phyloP scores from a whole-genome alignment of 2,888 invertebrate genomes.

The Eurois occulta region DNA sequence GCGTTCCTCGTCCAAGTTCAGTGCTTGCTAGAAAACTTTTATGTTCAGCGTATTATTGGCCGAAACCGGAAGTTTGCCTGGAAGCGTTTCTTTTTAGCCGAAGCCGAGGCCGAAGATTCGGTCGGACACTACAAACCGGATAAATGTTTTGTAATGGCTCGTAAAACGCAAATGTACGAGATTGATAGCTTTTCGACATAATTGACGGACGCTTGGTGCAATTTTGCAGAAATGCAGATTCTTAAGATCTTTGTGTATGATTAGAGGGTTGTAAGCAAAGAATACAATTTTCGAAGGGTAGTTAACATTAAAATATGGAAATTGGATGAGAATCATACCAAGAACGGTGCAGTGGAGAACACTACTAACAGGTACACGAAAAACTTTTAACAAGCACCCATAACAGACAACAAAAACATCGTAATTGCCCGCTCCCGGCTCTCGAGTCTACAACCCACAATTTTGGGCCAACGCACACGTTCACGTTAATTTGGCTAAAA shows the following conservation, averaged over 20 bases:
- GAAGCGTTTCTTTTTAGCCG: background rate
- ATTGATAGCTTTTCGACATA: slow-evolving; percentile 34
- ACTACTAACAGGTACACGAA: slow-evolving; percentile 50
- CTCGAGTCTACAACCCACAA: slow-evolving; percentile 40
- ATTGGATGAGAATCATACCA: slow-evolving; percentile 44
- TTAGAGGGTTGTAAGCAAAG: slow-evolving; percentile 25
- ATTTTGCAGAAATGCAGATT: background rate
- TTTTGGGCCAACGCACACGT: slow-evolving; percentile 56
- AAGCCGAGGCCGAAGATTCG: background rate
- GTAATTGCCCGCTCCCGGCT: slow-evolving; percentile 74
- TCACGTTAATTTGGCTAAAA: slow-evolving; percentile 51
- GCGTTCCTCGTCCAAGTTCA: background rate
- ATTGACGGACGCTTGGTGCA: slow-evolving; percentile 11
- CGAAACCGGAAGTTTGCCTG: too few species aligned
- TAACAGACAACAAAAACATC: slow-evolving; percentile 68
- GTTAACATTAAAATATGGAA: slow-evolving; percentile 62
- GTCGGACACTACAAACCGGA: slow-evolving; percentile 28
- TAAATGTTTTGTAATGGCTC: slow-evolving; percentile 46
- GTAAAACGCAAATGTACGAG: slow-evolving; percentile 39
- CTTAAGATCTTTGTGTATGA: slow-evolving; percentile 9
- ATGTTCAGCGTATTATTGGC: background rate
- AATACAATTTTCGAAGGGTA: slow-evolving; percentile 32
- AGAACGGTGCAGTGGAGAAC: slow-evolving; percentile 32
- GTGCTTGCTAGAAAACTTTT: background rate
- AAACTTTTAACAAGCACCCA: slow-evolving; percentile 70